Evolutionary conservation across 2,888 invertebrate species (phyloP), one percentile per base, ranked within the genome.

Genomic region (Sarcophaga variegata): DNA sequence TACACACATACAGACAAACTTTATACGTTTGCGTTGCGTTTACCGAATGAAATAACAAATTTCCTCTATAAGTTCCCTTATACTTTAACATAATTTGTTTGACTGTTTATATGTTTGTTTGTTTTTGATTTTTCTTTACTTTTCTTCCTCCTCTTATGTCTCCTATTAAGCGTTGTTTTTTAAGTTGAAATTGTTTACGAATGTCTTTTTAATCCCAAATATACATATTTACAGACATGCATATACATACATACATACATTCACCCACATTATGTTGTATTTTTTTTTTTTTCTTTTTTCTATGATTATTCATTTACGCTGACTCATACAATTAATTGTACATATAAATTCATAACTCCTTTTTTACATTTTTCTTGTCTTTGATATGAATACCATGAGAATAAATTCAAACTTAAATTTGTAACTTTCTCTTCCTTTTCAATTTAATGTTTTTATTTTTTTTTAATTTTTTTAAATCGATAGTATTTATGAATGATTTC

Each of bases 81-180:
- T 59, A 75, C 25, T 70, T 81, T 79, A 75, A 70, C 37, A 79
- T 86, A 76, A 77, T 70, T 78, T 78, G 64, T 83, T 83, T 81
- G 75, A 63, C 69, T 37, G n/a, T 80, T 62, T 66, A 22, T 83
- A 62, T 67, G 66, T 72, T 71, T 70, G 54, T 66, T 45, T 10
- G 14, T 54, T 25, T 25, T 14, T 54, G 54, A 25, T 25, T 54
- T 45, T 59, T 54, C 2, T 64, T 63, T 11, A 59, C 71, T 47
- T 27, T 76, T 78, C 22, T 60, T 59, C 66, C 63, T 62, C 14
- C 6, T n/a, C 64, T 25, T 27, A 20, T 37, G 2, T 37, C 37
- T 37, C 37, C 37, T 37, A 37, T 37, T 37, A 37, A 37, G 37
- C 37, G 37, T 71, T 49, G 20, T 22, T 69, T 63, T 74, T 59